Base-by-base conservation (phyloP, 2,888 invertebrate species). In the Pristionchus exspectatus region DNA sequence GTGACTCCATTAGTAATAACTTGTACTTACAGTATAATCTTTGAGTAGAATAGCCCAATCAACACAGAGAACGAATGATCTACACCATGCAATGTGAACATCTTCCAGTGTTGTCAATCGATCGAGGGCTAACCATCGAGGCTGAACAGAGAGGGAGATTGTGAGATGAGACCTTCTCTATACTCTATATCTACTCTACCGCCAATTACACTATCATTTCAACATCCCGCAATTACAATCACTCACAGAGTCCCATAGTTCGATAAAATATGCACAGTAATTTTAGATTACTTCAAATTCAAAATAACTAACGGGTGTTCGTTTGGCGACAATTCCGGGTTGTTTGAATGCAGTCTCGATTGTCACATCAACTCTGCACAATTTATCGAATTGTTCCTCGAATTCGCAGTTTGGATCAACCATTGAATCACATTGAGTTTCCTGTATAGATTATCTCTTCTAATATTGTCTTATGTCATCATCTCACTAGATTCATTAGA, bases 1-100 rank as follows among this genome's bases (percentile, higher is more conserved):
- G 33, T 72, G 30, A 72, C 30, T 72, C 27, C 69, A 14, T 12
- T 33, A 4, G 12, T 30, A 72, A 33, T 72, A 72, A 12, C 2
- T 30, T 72, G 69, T 30, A 72, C 85, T 56, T n/a, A 89, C 91
- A 56, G 90, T 92, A 83, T 93, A 93, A 69, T 93, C 93, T 56
- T 90, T 90, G 87, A 93, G 89, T 12, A 91, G 90, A 84, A 90
- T 90, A 24, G 93, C 93, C 91, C 92, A 93, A 88, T 93, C 93
- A 30, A 93, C 91, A 63, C 92, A 92, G 14, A 93, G 87, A 0
- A 93, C 93, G 85, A 93, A 93, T 3, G 93, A 93, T 56, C 93
- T 90, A 81, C 93, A 93, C 93, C 93, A 93, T 18, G 93, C 92
- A 56, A 93, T 92, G 83, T 93, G 93, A 30, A 93, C 93, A 83